Evolutionary conservation across 2,888 invertebrate genomes (phyloP).

Genomic region (Eurytoma adleriae): DNA sequence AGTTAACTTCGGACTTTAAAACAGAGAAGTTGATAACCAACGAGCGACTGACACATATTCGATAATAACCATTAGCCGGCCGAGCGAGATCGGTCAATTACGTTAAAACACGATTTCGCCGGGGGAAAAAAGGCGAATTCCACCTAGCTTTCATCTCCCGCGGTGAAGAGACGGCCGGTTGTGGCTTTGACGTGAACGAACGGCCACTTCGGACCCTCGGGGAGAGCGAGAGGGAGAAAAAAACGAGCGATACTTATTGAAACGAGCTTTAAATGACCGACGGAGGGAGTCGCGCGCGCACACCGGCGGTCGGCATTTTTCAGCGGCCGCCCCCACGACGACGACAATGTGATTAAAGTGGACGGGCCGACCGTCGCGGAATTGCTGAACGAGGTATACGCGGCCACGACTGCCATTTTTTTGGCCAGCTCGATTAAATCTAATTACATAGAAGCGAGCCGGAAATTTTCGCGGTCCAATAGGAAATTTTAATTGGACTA

Average conservation of each 20-base stretch:
- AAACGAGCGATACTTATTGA: conserved; percentile 35
- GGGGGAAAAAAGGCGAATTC: too few species aligned
- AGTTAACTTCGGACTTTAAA: too few species aligned
- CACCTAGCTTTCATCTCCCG: too few species aligned
- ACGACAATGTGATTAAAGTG: neutral
- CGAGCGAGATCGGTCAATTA: too few species aligned
- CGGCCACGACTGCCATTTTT: too few species aligned
- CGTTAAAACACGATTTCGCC: too few species aligned
- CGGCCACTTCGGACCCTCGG: conserved; percentile 11
- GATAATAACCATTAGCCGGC: too few species aligned
- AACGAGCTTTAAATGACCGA: conserved; percentile 41
- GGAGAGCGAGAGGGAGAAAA: neutral
- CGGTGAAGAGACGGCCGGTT: neutral
- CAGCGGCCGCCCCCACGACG: neutral
- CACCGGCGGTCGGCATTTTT: neutral
- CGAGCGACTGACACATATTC: too few species aligned
- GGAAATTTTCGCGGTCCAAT: too few species aligned
- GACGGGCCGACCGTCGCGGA: neutral
- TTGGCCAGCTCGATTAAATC: neutral
- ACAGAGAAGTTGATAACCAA: too few species aligned
- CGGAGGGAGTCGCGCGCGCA: neutral
- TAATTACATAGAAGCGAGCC: neutral
- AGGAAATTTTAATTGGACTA: too few species aligned
- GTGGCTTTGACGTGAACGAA: conserved; percentile 36
- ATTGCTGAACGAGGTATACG: neutral